These are phyloP conservation scores for Cisticola juncidis DNA, from an alignment of 2,113 vertebrate species.

Conservation along the genomic window DNA sequence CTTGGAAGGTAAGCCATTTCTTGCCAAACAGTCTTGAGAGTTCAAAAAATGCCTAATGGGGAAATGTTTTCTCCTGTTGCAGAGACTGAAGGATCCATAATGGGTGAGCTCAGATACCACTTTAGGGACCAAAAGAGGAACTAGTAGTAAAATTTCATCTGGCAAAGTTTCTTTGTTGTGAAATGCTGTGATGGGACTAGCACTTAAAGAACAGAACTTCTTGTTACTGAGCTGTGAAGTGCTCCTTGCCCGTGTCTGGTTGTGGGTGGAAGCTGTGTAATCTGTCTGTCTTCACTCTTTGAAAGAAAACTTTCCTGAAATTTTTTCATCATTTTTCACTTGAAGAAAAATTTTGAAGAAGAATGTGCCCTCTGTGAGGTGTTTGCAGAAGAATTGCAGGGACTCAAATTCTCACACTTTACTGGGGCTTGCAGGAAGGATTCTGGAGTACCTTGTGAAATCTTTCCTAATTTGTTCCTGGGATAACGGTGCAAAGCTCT, in stretches of 20 bases:
- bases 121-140: not conserved
- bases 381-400: not conserved
- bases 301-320: not conserved
- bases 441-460: not conserved
- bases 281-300: not conserved
- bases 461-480: not conserved
- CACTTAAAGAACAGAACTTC: slow-evolving; percentile 8
- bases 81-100: not conserved
- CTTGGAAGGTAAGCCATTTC: not conserved
- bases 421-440: not conserved
- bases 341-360: not conserved
- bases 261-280: not conserved
- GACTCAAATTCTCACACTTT: not conserved
- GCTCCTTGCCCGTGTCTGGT: not conserved
- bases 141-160: not conserved
- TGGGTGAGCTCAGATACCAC: not conserved
- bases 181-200: not conserved
- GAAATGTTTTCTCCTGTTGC: not conserved
- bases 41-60: not conserved
- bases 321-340: not conserved
- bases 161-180: not conserved
- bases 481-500: not conserved
- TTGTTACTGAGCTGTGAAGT: not conserved
- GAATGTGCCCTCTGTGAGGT: not conserved
- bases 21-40: not conserved